These are phyloP conservation scores for Drosophila orosa DNA, from an alignment of 1,140 invertebrate genomes.

Conservation along the genomic window DNA sequence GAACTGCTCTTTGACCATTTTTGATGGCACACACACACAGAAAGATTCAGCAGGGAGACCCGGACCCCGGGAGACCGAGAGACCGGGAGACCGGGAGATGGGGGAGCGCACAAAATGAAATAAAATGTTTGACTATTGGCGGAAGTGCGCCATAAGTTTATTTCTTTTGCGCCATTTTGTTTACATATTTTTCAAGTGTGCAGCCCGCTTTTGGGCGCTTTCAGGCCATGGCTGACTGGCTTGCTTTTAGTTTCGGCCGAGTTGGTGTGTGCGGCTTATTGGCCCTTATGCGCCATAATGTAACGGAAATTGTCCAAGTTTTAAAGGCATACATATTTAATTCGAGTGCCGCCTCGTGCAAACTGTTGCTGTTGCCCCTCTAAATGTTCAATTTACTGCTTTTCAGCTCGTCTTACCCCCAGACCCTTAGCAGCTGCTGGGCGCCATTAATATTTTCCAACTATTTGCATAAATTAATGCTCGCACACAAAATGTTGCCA, in stretches of 20 bases:
- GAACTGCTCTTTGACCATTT: conserved; percentile 70
- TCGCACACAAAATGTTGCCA: conserved; percentile 76
- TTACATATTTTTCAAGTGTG: conserved; percentile 56
- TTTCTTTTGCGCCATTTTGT: conserved; percentile 78
- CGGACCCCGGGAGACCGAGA: too few relatives aligned
- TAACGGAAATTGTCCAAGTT: conserved; percentile 80
- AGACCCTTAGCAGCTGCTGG: conserved; percentile 53
- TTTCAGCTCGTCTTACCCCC: conserved; percentile 21
- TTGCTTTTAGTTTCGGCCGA: conserved; percentile 15
- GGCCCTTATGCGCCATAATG: conserved; percentile 76
- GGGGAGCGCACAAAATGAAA: conserved; percentile 68
- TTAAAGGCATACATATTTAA: conserved; percentile 80
- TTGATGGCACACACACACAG: conserved; percentile 19
- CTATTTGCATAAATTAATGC: conserved; percentile 83
- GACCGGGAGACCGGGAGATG: neutral
- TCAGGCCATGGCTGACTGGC: conserved; percentile 6
- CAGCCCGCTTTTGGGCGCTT: conserved; percentile 46
- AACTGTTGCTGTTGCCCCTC: conserved; percentile 41
- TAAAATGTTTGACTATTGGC: conserved; percentile 81
- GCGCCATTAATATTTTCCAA: conserved; percentile 80
- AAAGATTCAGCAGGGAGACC: conserved; percentile 15
- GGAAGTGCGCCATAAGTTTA: conserved; percentile 81
- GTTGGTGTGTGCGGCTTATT: conserved; percentile 58
- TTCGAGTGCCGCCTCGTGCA: conserved; percentile 46
- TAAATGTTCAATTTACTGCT: conserved; percentile 62